Evolutionary conservation across 1,140 invertebrate species (phyloP), one percentile per base, ranked within the genome.

Genomic region (Bathynomus jamesi): DNA sequence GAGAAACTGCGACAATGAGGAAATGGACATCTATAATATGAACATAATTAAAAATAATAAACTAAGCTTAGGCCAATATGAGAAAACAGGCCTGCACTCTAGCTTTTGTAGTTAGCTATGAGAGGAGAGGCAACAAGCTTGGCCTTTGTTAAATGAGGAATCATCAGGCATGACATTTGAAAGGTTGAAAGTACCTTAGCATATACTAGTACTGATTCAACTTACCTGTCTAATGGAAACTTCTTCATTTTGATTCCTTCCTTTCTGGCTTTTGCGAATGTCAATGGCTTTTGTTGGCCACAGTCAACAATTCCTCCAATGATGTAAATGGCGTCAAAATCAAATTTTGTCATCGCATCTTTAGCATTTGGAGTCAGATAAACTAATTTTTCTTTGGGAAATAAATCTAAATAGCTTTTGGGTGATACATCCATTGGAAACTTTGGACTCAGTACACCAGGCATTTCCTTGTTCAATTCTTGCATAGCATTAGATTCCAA

Each of bases 251-350:
- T 85, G 8, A 97, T 78, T 2, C 87, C 87, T 82, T 95, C 86
- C 77, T 85, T 83, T 82, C 95, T 96, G 0, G 93, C 93, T 85
- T 93, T 96, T 24, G 90, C 91, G 68, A 95, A 78, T 21, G 93
- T 91, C 2, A 94, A 76, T 21, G 92, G 92, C 79, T 89, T 85
- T 78, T 84, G 85, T 63, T 86, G 85, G 0, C 65, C 88, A 85
- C 90, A 94, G 81, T 96, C 93, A 61, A 95, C 91, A 82, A 94
- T 88, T 69, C 86, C 91, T 28, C 94, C 94, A 76, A 97, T 86
- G 67, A 97, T 93, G 79, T 96, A 96, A 21, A 93, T 82, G 74
- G 87, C 86, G 81, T 95, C 87, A 78, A 85, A 86, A 83, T 93
- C 87, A 83, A 86, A 95, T 28, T 84, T 79, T 13, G 79, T 80